These are phyloP conservation scores for Melanargia galathea DNA, from an alignment of 2,888 invertebrate genomes.

Conservation along the genomic window DNA sequence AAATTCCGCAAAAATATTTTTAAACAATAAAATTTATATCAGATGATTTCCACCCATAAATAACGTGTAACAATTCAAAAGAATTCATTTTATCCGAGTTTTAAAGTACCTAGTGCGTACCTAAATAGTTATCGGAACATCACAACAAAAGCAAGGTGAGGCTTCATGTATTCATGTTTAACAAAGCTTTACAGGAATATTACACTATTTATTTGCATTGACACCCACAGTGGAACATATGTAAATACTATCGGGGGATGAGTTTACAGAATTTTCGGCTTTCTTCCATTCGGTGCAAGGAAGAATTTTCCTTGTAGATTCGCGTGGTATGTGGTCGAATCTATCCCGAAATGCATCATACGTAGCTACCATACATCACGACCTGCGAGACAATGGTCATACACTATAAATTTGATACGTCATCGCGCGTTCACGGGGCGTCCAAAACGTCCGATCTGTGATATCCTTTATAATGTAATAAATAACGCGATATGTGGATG, in stretches of 20 bases:
- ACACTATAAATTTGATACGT: constrained; percentile 73
- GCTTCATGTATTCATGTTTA: constrained; percentile 31
- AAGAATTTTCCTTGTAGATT: constrained; percentile 4
- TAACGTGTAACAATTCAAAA: constrained; percentile 20
- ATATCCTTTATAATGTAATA: constrained; percentile 69
- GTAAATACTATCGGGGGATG: constrained; percentile 25
- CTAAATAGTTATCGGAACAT: constrained; percentile 33
- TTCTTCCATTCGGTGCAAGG: not conserved
- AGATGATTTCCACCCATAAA: constrained; percentile 23
- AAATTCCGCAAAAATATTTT: constrained; percentile 7
- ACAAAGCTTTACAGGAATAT: constrained; percentile 34
- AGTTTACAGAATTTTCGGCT: not conserved
- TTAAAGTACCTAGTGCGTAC: constrained; percentile 7
- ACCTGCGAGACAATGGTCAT: constrained; percentile 58
- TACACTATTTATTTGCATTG: constrained; percentile 36
- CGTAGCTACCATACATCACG: constrained; percentile 56
- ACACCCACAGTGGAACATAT: constrained; percentile 37
- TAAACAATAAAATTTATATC: constrained; percentile 22
- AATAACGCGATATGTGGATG: constrained; percentile 51
- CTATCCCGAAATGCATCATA: constrained; percentile 55
- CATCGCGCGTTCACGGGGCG: constrained; percentile 56
- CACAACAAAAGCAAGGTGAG: constrained; percentile 30
- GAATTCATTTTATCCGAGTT: constrained; percentile 16
- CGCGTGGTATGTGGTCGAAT: constrained; percentile 45
- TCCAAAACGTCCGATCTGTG: constrained; percentile 54